Base-by-base conservation (phyloP, 2,888 invertebrate species). In the Tachystola acroxantha region DNA sequence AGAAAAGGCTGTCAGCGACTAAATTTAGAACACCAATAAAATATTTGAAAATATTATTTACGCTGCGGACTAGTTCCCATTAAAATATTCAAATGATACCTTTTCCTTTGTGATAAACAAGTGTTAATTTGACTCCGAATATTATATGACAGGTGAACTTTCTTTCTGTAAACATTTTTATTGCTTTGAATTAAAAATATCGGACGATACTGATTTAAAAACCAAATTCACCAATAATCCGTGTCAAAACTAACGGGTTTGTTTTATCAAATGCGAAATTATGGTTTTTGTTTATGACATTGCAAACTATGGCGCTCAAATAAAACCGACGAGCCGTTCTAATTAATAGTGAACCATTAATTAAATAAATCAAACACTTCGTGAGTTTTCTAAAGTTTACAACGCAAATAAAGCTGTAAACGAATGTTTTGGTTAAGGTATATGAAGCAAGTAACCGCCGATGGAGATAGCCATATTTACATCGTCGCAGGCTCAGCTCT, bases 351-450 rank as follows among this genome's bases (percentile, higher is more conserved):
- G 32, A 11, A 25, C 28, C 32, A 37, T 42, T 44, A 43, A 44
- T 43, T 37, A 47, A 43, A 46, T 45, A 47, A 49, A 53, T 49
- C 45, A 43, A n/a, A 45, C 42, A 47, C 33, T 16, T 39, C 34
- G 39, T 34, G 36, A 34, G 39, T 37, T 37, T 38, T 34, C 25
- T 39, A 37, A 43, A 43, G 36, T 51, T 52, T 46, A 49, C 33
- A 49, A 46, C 45, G 37, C 44, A 42, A 52, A 59, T 57, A 45
- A 55, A 61, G 55, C 42, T 32, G 53, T 62, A 61, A 62, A 56
- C 45, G 45, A 48, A 25, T 10, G 5, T 25, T 25, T n/a, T n/a
- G n/a, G n/a, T n/a, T n/a, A n/a, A n/a, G n/a, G n/a, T n/a, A n/a
- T n/a, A n/a, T n/a, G n/a, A n/a, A n/a, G n/a, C n/a, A n/a, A n/a